Conservation (phyloP, 2,113 vertebrate genomes). For the Blennius ocellaris region DNA sequence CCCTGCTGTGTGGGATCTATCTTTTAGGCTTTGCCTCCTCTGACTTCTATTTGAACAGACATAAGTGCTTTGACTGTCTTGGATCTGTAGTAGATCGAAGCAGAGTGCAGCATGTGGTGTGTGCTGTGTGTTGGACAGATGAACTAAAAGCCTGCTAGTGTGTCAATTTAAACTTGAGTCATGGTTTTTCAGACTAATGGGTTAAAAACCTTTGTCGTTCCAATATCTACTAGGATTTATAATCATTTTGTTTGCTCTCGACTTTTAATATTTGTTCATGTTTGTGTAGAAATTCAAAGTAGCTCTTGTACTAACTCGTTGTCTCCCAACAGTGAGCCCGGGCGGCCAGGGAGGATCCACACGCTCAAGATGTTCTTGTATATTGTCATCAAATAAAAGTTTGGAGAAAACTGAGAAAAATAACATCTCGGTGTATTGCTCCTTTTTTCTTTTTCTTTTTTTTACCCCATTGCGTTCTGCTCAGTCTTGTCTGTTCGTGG, state of each 20-base stretch:
- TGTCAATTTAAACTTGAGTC: constrained; percentile 25
- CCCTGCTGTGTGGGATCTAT: constrained; percentile 12
- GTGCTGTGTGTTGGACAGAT: constrained; percentile 35
- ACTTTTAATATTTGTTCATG: background rate
- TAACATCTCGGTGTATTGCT: background rate
- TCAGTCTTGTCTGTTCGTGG: background rate
- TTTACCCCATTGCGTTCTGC: background rate
- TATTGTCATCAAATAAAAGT: constrained; percentile 83
- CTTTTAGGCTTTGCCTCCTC: constrained; percentile 5
- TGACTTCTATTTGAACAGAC: constrained; percentile 16
- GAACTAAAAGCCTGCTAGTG: constrained; percentile 46
- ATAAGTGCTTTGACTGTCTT: constrained; percentile 20
- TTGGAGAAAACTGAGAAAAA: constrained; percentile 67
- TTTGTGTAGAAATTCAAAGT: background rate
- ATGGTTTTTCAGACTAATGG: background rate
- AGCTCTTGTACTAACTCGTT: constrained; percentile 19
- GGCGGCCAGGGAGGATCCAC: constrained; percentile 66
- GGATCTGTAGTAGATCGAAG: constrained; percentile 17
- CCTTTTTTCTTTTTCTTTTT: background rate
- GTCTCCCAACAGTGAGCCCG: constrained; percentile 76
- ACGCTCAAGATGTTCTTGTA: constrained; percentile 85
- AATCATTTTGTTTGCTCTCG: too few species aligned
- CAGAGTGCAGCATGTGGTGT: constrained; percentile 53
- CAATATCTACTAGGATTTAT: background rate
- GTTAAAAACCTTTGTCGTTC: background rate